Conservation (phyloP, 2,888 invertebrate genomes). For the Phasia obesa region DNA sequence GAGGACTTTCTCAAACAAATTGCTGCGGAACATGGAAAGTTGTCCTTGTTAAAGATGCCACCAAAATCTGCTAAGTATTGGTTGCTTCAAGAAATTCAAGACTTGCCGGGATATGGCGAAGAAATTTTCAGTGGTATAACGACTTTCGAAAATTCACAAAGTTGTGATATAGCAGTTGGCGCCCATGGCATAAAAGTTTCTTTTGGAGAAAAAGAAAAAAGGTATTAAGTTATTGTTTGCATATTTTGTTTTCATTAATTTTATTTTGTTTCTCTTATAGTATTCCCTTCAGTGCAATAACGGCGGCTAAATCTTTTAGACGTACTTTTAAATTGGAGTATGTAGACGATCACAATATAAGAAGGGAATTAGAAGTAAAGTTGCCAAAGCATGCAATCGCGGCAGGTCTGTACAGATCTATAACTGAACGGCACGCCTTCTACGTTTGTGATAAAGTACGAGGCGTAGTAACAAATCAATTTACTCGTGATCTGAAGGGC, state of each 20-base stretch:
- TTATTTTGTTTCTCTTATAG: slow-evolving; percentile 82
- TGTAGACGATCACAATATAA: slow-evolving; percentile 87
- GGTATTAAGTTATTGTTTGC: slow-evolving; percentile 72
- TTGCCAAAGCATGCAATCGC: slow-evolving; percentile 91
- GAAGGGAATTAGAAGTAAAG: slow-evolving; percentile 88
- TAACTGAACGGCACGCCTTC: slow-evolving; percentile 96
- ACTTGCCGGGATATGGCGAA: slow-evolving; percentile 91
- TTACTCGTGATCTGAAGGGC: slow-evolving; percentile 93
- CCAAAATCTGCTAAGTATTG: slow-evolving; percentile 92
- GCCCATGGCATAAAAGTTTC: slow-evolving; percentile 92
- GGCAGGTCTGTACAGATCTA: slow-evolving; percentile 91
- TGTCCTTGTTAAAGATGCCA: slow-evolving; percentile 85
- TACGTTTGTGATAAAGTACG: slow-evolving; percentile 96
- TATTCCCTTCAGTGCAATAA: slow-evolving; percentile 91
- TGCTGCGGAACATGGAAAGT: slow-evolving; percentile 80
- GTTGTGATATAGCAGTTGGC: slow-evolving; percentile 88
- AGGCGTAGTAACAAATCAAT: slow-evolving; percentile 93
- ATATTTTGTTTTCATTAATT: too few species aligned
- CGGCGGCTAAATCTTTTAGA: slow-evolving; percentile 89
- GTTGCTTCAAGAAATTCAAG: slow-evolving; percentile 90
- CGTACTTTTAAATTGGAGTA: slow-evolving; percentile 90
- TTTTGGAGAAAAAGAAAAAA: slow-evolving; percentile 86
- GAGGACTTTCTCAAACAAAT: slow-evolving; percentile 80
- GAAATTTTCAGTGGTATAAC: slow-evolving; percentile 90
- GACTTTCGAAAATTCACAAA: slow-evolving; percentile 79